Percentiles rank a stretch among this genome's conserved stretches.
Conservation (phyloP, 2,113 vertebrate species). For the Coryphaenoides rupestris region DNA sequence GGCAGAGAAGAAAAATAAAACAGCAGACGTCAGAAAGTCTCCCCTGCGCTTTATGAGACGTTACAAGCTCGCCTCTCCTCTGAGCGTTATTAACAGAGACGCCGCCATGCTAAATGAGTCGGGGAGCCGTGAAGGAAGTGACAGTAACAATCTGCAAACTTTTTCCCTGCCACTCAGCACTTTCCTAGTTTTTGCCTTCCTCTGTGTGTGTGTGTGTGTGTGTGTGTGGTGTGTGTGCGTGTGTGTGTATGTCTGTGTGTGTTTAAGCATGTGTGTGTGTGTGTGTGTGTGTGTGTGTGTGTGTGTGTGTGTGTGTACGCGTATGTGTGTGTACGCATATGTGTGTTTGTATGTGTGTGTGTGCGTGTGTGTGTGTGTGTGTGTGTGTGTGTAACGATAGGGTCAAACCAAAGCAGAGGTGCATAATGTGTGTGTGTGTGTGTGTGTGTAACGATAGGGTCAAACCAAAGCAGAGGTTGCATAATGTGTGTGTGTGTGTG, state of each 20-base stretch:
- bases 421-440: not conserved
- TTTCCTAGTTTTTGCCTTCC: constrained; percentile 28
- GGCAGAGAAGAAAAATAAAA: not conserved
- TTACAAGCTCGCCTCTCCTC: not conserved
- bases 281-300: not conserved
- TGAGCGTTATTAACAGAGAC: constrained; percentile 27
- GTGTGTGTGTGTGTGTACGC: not conserved
- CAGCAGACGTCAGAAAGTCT: constrained; percentile 23
- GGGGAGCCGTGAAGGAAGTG: constrained; percentile 22
- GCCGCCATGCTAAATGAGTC: constrained; percentile 30
- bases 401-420: too few relatives aligned
- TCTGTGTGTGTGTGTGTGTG: constrained; percentile 1
- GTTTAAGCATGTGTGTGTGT: too few relatives aligned
- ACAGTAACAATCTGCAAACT: constrained; percentile 34
- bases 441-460: not conserved
- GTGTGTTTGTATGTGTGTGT: not conserved
- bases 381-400: not conserved
- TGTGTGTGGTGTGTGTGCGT: not conserved
- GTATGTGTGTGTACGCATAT: not conserved
- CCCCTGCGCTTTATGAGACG: constrained; percentile 10
- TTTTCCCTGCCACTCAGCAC: constrained; percentile 37
- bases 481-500: not conserved
- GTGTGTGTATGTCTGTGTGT: not conserved
- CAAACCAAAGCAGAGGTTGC: too few relatives aligned
- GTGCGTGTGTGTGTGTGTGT: not conserved